Evolutionary conservation across 2,113 vertebrate species (phyloP).

Genomic region (Lutjanus erythropterus): DNA sequence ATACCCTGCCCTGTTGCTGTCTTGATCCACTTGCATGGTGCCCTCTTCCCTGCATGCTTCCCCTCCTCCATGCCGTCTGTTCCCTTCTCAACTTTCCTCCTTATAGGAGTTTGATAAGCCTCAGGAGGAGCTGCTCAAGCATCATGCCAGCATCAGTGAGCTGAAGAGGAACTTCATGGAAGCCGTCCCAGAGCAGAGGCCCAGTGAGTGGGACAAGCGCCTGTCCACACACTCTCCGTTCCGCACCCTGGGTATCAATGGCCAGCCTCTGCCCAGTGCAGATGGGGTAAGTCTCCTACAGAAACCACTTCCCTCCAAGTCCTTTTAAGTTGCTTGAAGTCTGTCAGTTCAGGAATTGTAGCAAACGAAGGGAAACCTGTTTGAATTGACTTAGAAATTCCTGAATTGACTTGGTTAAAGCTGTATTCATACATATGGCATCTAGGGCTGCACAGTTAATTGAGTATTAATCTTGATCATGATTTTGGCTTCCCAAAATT

Average conservation of each 20-base stretch:
- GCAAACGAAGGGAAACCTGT: background rate
- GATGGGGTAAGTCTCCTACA: slow-evolving; percentile 90
- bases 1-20: slow-evolving; percentile 3
- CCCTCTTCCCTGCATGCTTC: background rate
- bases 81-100: background rate
- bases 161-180: slow-evolving; percentile 98
- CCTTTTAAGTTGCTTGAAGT: background rate
- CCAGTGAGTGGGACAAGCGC: slow-evolving; percentile 98
- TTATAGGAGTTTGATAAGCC: slow-evolving; percentile 92
- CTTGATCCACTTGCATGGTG: background rate
- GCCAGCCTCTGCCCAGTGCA: slow-evolving; percentile 73
- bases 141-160: slow-evolving; percentile 96
- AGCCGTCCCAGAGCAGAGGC: slow-evolving; percentile 88
- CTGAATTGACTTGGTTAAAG: slow-evolving; percentile 20
- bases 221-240: slow-evolving; percentile 95
- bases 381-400: slow-evolving; percentile 9
- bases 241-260: slow-evolving; percentile 82
- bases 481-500: too few species aligned
- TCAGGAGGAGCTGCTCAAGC: slow-evolving; percentile 93
- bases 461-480: too few species aligned
- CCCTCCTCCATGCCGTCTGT: background rate
- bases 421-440: background rate
- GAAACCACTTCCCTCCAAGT: background rate
- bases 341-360: slow-evolving; percentile 28
- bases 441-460: too few species aligned